Base-by-base conservation (phyloP, 2,113 vertebrate species). In the Megaceryle torquata region DNA sequence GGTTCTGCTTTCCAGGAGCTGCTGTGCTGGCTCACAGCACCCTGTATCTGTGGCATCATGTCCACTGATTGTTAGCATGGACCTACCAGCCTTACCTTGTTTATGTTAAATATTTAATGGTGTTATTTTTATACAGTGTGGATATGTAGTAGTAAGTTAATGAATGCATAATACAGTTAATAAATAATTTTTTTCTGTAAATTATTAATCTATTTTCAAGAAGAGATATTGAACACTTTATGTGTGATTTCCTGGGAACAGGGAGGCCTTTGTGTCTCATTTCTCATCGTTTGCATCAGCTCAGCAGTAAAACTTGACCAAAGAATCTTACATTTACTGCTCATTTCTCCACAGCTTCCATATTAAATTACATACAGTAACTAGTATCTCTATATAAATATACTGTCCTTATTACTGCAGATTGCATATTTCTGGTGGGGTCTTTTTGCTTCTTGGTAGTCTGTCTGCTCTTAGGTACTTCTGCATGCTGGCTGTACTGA, bases 41-140 rank as follows among this genome's bases (percentile, higher is more conserved):
- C 3, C 0, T 9, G 11, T 33, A 4, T 17, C 70, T 5, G 31
- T 29, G 74, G 50, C 65, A 44, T 21, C 1, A 1, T 8, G 44
- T 17, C 53, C 46, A 4, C 29, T 5, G 15, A 5, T 10, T 2
- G 0, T 20, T 35, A 69, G 37, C 50, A 43, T 57, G 33, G 26
- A 3, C 43, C 33, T 39, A 10, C 11, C 14, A 18, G 18, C 17
- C 22, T 43, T 28, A 16, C 1, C 61, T 61, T 15, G 13, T 19
- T 69, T 63, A 33, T 7, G 9, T 16, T 60, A 74, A 67, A 18
- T 35, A 60, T 16, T 65, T 48, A 74, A 39, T 12, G 25, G 10
- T 59, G 37, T 10, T 12, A 10, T 37, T 59, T 67, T 37, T 9
- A 22, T 11, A 17, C 33, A 44, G 37, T 39, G 37, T 28, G 18